These are phyloP conservation scores for Colletes latitarsis DNA, from an alignment of 1,140 invertebrate genomes.

Conservation along the genomic window DNA sequence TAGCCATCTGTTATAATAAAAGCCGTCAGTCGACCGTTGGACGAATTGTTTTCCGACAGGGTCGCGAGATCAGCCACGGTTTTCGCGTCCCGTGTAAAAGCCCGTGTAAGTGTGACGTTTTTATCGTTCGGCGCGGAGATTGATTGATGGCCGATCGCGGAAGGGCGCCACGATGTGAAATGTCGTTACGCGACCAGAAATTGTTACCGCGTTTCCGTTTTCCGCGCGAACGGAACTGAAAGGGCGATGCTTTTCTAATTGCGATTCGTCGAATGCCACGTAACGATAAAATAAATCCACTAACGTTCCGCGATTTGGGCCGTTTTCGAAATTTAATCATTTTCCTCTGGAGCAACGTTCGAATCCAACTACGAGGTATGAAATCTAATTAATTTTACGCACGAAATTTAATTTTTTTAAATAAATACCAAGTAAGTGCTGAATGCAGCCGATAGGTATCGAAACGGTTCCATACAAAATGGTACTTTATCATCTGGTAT, in stretches of 20 bases:
- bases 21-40: slow-evolving; percentile 8
- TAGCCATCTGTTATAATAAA: slow-evolving; percentile 60
- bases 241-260: slow-evolving; percentile 2
- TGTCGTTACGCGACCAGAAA: slow-evolving; percentile 41
- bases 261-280: neutral
- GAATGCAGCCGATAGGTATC: no score
- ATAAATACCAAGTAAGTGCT: no score
- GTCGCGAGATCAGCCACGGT: neutral
- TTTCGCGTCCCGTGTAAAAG: neutral
- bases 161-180: slow-evolving; percentile 20
- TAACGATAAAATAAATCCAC: no score
- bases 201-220: neutral
- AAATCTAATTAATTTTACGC: no score
- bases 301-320: no score
- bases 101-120: slow-evolving; percentile 39
- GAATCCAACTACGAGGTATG: no score
- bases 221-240: neutral
- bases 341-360: no score
- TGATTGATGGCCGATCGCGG: slow-evolving; percentile 51
- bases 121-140: slow-evolving; percentile 41
- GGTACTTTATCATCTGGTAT: no score
- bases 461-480: no score
- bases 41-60: slow-evolving; percentile 15
- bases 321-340: no score
- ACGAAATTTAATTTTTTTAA: no score